phyloP scores from a whole-genome alignment of 2,113 vertebrate genomes.

The Dromiciops gliroides region DNA sequence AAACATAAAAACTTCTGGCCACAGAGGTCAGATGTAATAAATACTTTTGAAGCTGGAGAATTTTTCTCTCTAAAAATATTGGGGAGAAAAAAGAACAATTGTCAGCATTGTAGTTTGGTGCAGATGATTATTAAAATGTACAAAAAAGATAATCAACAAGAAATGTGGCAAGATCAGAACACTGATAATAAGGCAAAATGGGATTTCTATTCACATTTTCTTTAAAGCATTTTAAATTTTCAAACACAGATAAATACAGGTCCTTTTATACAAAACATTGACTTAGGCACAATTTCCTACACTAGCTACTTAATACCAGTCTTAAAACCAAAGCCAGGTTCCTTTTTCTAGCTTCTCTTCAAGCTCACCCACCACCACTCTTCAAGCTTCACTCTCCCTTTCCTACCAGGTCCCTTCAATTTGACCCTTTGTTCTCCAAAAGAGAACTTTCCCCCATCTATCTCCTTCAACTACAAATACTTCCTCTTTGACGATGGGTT shows the following conservation, averaged over 20 bases:
- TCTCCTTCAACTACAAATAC: background rate
- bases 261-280: background rate
- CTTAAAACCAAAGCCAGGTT: background rate
- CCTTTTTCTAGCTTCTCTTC: background rate
- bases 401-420: background rate
- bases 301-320: background rate
- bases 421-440: background rate
- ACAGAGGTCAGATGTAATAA: slow-evolving; percentile 95
- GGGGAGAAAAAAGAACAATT: background rate
- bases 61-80: slow-evolving; percentile 90
- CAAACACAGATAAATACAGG: background rate
- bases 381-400: too few species aligned
- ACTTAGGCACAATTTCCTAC: background rate
- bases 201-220: background rate
- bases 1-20: slow-evolving; percentile 96
- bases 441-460: background rate
- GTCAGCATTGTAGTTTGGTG: background rate
- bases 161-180: slow-evolving; percentile 37
- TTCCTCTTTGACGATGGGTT: background rate
- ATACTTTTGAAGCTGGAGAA: slow-evolving; percentile 96
- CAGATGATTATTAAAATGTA: slow-evolving; percentile 45
- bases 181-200: slow-evolving; percentile 24
- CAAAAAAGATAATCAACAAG: slow-evolving; percentile 41
- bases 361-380: too few species aligned
- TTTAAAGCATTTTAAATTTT: background rate